Evolutionary conservation across 1,140 invertebrate genomes (phyloP).

Genomic region (Euborellia annulipes): DNA sequence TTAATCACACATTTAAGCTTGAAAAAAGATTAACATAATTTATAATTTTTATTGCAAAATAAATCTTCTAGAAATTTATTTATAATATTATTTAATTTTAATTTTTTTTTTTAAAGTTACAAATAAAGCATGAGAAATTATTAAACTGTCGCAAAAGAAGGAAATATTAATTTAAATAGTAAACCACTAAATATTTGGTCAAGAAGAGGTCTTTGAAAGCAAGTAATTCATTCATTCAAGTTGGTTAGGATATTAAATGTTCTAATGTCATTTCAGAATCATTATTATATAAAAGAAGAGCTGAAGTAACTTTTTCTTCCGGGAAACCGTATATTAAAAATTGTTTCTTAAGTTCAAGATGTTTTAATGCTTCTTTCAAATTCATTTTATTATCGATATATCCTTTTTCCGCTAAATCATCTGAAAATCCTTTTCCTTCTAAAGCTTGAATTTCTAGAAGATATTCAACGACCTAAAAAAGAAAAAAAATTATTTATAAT

Average conservation of each 20-base stretch:
- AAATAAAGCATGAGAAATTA: too few relatives aligned
- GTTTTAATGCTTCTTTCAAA: slow-evolving; percentile 31
- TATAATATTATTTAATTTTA: too few relatives aligned
- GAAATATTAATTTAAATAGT: too few relatives aligned
- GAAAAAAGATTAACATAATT: too few relatives aligned
- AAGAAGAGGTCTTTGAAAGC: too few relatives aligned
- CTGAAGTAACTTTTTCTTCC: slow-evolving; percentile 53
- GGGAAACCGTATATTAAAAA: slow-evolving; percentile 69
- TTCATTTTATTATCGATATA: slow-evolving; percentile 30
- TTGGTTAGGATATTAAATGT: slow-evolving; percentile 53
- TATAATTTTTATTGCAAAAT: too few relatives aligned
- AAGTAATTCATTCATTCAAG: too few relatives aligned
- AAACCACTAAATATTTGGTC: too few relatives aligned
- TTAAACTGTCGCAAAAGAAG: too few relatives aligned
- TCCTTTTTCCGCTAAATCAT: slow-evolving; percentile 38
- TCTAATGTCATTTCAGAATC: slow-evolving; percentile 77
- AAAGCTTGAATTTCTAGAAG: slow-evolving; percentile 41
- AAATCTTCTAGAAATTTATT: too few relatives aligned
- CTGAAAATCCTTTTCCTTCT: slow-evolving; percentile 40
- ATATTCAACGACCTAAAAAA: slow-evolving; percentile 30
- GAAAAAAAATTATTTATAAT: slow-evolving; percentile 6
- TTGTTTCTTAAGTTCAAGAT: slow-evolving; percentile 41
- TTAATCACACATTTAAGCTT: too few relatives aligned
- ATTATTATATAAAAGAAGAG: slow-evolving; percentile 57
- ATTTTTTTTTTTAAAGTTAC: too few relatives aligned